Conservation (phyloP, 37 sponge, comb jelly and placozoan species). For the Halisarca cf. caerulea region DNA sequence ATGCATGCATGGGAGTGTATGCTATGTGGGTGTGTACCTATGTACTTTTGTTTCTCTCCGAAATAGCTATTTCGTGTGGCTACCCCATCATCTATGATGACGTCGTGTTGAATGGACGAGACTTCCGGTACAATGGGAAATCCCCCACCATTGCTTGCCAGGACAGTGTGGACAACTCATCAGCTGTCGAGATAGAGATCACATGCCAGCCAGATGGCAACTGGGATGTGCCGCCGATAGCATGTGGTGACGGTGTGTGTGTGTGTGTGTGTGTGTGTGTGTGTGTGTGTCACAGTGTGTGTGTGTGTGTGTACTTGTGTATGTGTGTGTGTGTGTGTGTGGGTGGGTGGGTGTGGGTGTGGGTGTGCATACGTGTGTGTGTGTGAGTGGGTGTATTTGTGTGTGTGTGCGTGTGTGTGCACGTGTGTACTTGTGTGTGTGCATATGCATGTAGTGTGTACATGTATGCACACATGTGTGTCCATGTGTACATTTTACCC, state of each 20-base stretch:
- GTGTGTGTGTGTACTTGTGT: conserved; percentile 10
- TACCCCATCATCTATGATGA: neutral
- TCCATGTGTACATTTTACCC: neutral
- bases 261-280: conserved; percentile 24
- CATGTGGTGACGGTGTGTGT: neutral
- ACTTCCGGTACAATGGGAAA: neutral
- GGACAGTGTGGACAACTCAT: too few relatives aligned
- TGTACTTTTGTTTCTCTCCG: too few relatives aligned
- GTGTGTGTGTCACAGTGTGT: conserved; percentile 1
- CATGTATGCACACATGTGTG: neutral
- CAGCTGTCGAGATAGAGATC: neutral
- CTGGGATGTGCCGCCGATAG: neutral
- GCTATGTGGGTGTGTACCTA: too few relatives aligned
- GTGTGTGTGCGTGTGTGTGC: conserved; percentile 2
- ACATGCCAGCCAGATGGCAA: neutral
- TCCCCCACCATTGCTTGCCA: too few relatives aligned
- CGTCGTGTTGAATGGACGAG: neutral
- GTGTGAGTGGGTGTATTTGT: conserved; percentile 1
- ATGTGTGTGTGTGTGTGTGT: conserved; percentile 2
- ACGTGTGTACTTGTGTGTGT: neutral
- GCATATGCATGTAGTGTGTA: neutral
- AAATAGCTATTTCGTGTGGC: neutral
- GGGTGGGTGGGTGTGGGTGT: neutral
- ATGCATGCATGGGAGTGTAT: too few relatives aligned
- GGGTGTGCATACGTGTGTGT: neutral